Base-by-base conservation (phyloP, 2,797 vertebrate genomes). In the Rhinophrynus dorsalis region DNA sequence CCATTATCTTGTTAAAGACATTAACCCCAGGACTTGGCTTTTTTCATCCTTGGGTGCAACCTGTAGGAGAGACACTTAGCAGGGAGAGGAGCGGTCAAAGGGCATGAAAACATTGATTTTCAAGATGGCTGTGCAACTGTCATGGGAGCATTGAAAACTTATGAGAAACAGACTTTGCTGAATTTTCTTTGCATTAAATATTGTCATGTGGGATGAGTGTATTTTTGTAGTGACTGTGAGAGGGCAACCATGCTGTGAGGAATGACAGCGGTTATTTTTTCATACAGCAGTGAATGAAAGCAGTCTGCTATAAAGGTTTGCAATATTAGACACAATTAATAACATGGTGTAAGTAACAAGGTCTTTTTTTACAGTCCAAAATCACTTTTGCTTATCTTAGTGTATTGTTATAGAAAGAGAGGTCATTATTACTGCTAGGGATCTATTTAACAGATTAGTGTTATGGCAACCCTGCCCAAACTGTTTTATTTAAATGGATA, bases 61-160 rank as follows among this genome's bases (percentile, higher is more conserved):
- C 85, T 84, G 79, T 78, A 83, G 86, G 84, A 85, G 81, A 85
- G 82, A 81, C 79, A 80, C 81, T 87, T 82, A 77, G 77, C 79
- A 83, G 81, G 72, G 79, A 83, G 75, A 76, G 78, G 76, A 47
- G 77, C 75, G 88, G 82, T 90, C 81, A 86, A 33, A 87, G 86
- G 87, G 87, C 90, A 85, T 85, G 80, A 89, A 90, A 92, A 93
- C 86, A 90, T 80, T 87, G 81, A 86, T 85, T 89, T 87, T 87
- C 85, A 87, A 89, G 85, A 90, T 92, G 89, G 87, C 84, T 79
- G 82, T 81, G 68, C 38, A 75, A 82, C 83, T 80, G 81, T 79
- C 81, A 85, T 78, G 86, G 89, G 88, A 88, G 63, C 77, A 23
- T 67, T 24, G 70, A n/a, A 78, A 82, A 80, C 80, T 84, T 89